phyloP scores from a whole-genome alignment of 2,888 invertebrate species.

The Leuctra nigra region DNA sequence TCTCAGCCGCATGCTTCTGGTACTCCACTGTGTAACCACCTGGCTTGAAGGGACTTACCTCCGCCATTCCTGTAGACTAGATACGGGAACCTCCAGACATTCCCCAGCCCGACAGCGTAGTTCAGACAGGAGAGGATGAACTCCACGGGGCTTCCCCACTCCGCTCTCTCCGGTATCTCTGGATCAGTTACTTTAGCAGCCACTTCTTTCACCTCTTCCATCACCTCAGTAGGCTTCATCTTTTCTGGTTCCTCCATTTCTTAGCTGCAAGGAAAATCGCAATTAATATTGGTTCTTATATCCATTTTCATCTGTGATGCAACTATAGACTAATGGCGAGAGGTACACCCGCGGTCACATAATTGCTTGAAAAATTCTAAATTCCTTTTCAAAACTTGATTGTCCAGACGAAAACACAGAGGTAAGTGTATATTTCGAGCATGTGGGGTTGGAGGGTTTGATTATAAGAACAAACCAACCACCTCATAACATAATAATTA shows the following conservation, averaged over 20 bases:
- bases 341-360: too few species aligned
- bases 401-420: too few species aligned
- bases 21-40: background rate
- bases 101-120: constrained; percentile 46
- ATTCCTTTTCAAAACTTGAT: too few species aligned
- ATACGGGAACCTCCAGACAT: constrained; percentile 51
- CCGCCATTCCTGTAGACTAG: constrained; percentile 39
- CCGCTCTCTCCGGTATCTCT: constrained; percentile 41
- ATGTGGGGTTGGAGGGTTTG: too few species aligned
- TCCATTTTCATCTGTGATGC: too few species aligned
- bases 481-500: too few species aligned
- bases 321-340: too few species aligned
- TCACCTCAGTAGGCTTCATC: background rate
- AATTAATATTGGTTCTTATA: too few species aligned
- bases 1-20: too few species aligned
- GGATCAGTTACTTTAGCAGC: background rate
- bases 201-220: background rate
- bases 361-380: too few species aligned
- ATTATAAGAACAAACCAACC: too few species aligned
- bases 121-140: constrained; percentile 44
- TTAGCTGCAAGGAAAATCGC: background rate
- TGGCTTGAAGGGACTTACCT: constrained; percentile 30
- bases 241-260: background rate
- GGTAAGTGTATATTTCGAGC: too few species aligned
- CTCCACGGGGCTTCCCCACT: constrained; percentile 52